phyloP scores from a whole-genome alignment of 2,888 invertebrate genomes.

The Hydropsyche betteni region DNA sequence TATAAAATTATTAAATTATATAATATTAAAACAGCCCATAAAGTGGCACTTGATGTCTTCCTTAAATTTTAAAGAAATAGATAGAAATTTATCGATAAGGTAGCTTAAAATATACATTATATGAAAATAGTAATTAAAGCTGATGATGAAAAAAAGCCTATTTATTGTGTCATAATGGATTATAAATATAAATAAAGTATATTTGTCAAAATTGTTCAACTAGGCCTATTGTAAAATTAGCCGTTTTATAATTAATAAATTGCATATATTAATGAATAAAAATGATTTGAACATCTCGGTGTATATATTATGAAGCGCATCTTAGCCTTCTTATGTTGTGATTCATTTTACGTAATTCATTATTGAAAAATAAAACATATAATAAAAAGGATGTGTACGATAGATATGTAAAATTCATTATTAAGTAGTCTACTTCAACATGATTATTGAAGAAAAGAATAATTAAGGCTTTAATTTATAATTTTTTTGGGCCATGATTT shows the following conservation, averaged over 20 bases:
- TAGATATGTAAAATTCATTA: constrained; percentile 28
- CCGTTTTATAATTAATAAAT: constrained; percentile 18
- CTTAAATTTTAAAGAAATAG: constrained; percentile 45
- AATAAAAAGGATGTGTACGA: constrained; percentile 24
- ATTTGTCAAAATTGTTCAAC: constrained; percentile 32
- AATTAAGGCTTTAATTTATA: constrained; percentile 20
- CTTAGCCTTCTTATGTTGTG: constrained; percentile 50
- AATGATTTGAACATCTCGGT: constrained; percentile 46
- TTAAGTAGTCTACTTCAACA: constrained; percentile 16
- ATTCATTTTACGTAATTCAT: constrained; percentile 48
- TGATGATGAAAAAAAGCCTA: constrained; percentile 23
- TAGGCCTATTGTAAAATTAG: constrained; percentile 29
- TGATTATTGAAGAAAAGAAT: constrained; percentile 4
- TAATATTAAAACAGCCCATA: constrained; percentile 45
- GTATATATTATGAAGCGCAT: constrained; percentile 50
- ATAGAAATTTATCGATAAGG: constrained; percentile 27
- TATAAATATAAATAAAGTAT: constrained; percentile 9
- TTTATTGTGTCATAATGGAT: constrained; percentile 32
- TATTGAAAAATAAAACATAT: constrained; percentile 1
- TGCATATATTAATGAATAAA: constrained; percentile 11
- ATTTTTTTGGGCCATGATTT: constrained; percentile 30
- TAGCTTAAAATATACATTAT: constrained; percentile 20
- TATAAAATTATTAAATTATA: constrained; percentile 41
- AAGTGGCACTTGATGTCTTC: constrained; percentile 51
- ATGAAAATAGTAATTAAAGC: constrained; percentile 27